A percentile compares a stretch with the other conserved stretches of the same genome.
phyloP scores from a whole-genome alignment of 2,888 invertebrate species.

The Sesamia inferens region DNA sequence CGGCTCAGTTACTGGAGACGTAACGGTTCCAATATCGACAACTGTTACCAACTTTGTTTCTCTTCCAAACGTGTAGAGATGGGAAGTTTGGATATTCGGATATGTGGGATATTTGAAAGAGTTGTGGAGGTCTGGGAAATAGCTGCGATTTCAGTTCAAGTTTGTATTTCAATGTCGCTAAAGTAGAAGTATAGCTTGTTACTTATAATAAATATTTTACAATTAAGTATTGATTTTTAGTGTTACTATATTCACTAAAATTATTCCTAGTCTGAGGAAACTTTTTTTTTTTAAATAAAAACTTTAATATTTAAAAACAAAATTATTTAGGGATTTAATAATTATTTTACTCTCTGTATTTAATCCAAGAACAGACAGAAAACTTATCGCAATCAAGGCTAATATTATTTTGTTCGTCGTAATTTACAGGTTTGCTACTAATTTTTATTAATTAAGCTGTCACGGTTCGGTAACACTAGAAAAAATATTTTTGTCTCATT shows the following conservation, averaged over 20 bases:
- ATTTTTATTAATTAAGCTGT: not conserved
- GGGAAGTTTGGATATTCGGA: conserved; percentile 38
- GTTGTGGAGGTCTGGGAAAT: conserved; percentile 9
- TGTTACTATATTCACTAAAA: too few species aligned
- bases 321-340: not conserved
- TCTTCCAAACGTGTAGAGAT: conserved; percentile 57
- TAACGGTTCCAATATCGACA: conserved; percentile 70
- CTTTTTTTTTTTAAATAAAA: too few species aligned
- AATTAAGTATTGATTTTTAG: too few species aligned
- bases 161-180: not conserved
- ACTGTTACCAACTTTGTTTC: conserved; percentile 65
- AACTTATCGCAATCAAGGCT: not conserved
- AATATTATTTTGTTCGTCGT: not conserved
- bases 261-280: too few species aligned
- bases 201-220: not conserved
- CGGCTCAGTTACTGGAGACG: conserved; percentile 73
- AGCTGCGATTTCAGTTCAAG: not conserved
- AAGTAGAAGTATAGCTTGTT: not conserved
- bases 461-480: not conserved
- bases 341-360: not conserved
- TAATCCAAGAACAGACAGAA: not conserved
- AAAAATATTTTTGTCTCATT: too few species aligned
- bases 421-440: not conserved
- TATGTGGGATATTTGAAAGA: conserved; percentile 28
- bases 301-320: too few species aligned